phyloP scores from a whole-genome alignment of 2,888 invertebrate species.

The Anthoptus insignis region DNA sequence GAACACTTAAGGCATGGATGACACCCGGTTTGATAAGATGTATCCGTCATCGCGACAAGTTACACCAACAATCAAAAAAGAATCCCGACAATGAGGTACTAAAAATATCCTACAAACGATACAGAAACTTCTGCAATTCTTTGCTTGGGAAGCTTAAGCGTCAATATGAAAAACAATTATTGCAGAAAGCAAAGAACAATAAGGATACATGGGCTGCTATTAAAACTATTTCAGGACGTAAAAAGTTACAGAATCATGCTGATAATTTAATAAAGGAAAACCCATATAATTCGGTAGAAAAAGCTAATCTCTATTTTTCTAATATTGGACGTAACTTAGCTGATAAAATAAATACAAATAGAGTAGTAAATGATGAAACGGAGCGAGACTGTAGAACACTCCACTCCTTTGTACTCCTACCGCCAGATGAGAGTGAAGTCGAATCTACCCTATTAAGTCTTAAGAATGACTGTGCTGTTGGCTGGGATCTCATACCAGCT shows the following conservation, averaged over 20 bases:
- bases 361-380: not conserved
- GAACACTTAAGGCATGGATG: not conserved
- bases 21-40: slow-evolving; percentile 5
- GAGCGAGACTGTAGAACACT: not conserved
- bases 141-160: too few species aligned
- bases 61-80: not conserved
- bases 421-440: not conserved
- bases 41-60: not conserved
- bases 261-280: too few species aligned
- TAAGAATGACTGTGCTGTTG: not conserved
- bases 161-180: too few species aligned
- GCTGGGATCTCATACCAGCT: not conserved
- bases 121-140: too few species aligned
- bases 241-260: too few species aligned
- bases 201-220: not conserved
- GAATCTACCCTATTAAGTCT: not conserved
- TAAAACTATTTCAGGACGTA: too few species aligned
- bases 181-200: not conserved
- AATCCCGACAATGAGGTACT: not conserved
- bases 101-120: not conserved
- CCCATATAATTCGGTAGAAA: not conserved
- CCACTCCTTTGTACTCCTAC: not conserved
- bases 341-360: slow-evolving; percentile 1
- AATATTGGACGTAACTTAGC: slow-evolving; percentile 1
- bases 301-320: not conserved